A percentile compares a stretch with the other conserved stretches of the same genome.
Conservation (phyloP, 1,140 invertebrate genomes). For the Fopius arisanus region DNA sequence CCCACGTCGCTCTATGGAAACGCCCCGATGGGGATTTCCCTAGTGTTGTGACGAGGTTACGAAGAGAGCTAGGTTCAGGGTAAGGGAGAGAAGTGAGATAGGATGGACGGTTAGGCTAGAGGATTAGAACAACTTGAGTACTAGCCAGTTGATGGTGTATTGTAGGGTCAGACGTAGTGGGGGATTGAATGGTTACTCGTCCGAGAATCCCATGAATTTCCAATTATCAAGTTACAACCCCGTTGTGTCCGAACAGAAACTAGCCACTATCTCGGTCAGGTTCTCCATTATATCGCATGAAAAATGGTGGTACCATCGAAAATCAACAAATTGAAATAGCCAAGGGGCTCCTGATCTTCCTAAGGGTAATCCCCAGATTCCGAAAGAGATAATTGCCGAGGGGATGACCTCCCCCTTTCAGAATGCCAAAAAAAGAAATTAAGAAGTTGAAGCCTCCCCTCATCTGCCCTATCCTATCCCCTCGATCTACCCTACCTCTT, state of each 20-base stretch:
- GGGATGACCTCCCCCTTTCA: too few relatives aligned
- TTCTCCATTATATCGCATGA: background rate
- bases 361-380: too few relatives aligned
- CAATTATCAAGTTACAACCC: constrained; percentile 33
- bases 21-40: constrained; percentile 25
- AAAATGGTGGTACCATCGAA: background rate
- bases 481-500: too few relatives aligned
- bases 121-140: constrained; percentile 33
- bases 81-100: background rate
- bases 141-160: constrained; percentile 14
- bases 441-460: too few relatives aligned
- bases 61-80: background rate
- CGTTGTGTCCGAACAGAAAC: constrained; percentile 1
- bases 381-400: too few relatives aligned
- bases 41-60: background rate
- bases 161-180: background rate
- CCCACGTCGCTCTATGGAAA: constrained; percentile 30
- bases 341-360: too few relatives aligned
- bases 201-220: constrained; percentile 33
- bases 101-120: constrained; percentile 32
- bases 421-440: too few relatives aligned
- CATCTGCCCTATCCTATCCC: too few relatives aligned
- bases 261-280: background rate
- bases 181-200: background rate
- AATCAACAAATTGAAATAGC: too few relatives aligned